Conservation (phyloP, 2,113 vertebrate genomes). For the Tetrax tetrax region DNA sequence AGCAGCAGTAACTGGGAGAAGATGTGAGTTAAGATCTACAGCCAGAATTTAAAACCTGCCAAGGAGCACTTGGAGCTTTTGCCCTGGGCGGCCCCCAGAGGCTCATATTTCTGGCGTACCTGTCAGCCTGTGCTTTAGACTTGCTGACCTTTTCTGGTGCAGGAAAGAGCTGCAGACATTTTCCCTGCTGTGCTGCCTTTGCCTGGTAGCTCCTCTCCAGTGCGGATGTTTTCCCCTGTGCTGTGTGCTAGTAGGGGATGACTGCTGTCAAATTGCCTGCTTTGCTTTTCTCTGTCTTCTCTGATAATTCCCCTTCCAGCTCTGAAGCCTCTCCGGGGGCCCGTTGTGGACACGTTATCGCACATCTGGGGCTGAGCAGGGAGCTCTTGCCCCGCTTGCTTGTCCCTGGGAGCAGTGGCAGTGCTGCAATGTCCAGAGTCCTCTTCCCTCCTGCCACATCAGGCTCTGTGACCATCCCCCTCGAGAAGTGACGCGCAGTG, state of each 20-base stretch:
- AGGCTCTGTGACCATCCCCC: neutral
- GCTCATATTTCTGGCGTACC: neutral
- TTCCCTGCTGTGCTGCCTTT: neutral
- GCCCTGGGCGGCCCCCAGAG: neutral
- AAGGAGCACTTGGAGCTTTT: neutral
- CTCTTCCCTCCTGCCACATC: neutral
- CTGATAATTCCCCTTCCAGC: neutral
- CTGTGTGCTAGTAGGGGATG: neutral
- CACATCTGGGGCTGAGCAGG: neutral
- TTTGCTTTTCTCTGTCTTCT: neutral
- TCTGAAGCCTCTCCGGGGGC: neutral
- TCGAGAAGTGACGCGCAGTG: neutral
- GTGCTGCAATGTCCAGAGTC: neutral
- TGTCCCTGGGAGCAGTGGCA: neutral
- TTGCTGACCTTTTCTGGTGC: neutral
- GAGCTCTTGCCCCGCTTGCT: neutral
- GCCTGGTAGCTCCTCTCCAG: neutral
- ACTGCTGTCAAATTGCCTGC: neutral
- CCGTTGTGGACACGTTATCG: accelerated
- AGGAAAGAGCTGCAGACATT: neutral
- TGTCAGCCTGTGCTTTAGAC: neutral
- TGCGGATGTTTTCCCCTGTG: neutral
- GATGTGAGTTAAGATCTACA: constrained; percentile 32
- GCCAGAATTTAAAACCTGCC: constrained; percentile 39
- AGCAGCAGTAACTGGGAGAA: constrained; percentile 36